Evolutionary conservation across 2,113 vertebrate species (phyloP), one percentile per base, ranked within the genome.

Genomic region (Aphelocoma coerulescens): DNA sequence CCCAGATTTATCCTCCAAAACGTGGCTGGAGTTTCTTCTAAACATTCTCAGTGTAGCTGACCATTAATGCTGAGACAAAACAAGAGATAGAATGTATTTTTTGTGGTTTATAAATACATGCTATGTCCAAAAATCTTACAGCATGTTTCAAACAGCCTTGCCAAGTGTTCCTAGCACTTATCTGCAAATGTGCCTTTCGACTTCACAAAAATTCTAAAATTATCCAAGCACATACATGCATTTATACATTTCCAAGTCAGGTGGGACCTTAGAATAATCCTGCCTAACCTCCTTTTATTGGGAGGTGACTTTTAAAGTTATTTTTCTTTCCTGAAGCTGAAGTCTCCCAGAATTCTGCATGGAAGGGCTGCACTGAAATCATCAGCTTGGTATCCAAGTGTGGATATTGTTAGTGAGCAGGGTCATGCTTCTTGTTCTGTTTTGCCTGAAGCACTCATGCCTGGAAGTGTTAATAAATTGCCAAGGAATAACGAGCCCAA

Each of bases 181-280:
- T 96, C 88, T 96, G 66, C 83, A 80, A 83, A 86, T 77, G 37
- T 57, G 79, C 72, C 67, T 82, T 79, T 46, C 52, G 37, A 46
- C 85, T 93, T 79, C 3, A 80, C 28, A 83, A 67, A 91, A 95
- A 67, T 73, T 69, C 81, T 49, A n/a, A 88, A 88, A 91, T 95
- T 90, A 93, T 85, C 94, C 85, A 30, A 77, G 80, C 75, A 19
- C 23, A 54, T 23, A 4, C n/a, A 58, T 7, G 19, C 28, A 44
- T 67, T 67, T 92, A 57, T 79, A 55, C 46, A 78, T 74, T 91
- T 88, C 82, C 75, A 88, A 62, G 61, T 93, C 95, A 95, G 88
- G 90, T 96, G 95, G 88, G 90, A 93, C 75, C 55, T 95, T 71
- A 58, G 21, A 93, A 94, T 80, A 94, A 95, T 71, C 46, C 23